A percentile compares a stretch with the other conserved stretches of the same genome.
Evolutionary conservation across 2,797 vertebrate species (phyloP).

Genomic region (Gymnopithys bicolor): DNA sequence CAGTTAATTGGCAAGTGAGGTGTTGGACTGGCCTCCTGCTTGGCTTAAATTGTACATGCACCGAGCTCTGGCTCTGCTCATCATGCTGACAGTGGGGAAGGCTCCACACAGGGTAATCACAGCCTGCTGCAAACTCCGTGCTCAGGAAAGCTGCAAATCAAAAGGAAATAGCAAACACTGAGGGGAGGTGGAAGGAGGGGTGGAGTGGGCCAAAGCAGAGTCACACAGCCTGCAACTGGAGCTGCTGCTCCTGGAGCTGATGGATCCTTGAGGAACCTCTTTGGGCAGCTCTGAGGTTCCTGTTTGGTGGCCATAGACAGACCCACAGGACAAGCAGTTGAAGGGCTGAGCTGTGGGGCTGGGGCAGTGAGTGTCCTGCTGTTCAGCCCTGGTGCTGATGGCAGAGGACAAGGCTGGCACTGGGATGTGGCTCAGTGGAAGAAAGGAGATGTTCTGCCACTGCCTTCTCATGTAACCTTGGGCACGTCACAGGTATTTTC

Average conservation of each 20-base stretch:
- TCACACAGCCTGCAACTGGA: not conserved
- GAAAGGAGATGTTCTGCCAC: not conserved
- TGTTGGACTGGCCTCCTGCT: slow-evolving; percentile 54
- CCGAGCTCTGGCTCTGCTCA: slow-evolving; percentile 22
- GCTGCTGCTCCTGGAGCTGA: not conserved
- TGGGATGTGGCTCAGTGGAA: not conserved
- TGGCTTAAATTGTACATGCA: slow-evolving; percentile 48
- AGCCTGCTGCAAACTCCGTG: slow-evolving; percentile 10
- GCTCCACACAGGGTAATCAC: slow-evolving; percentile 60
- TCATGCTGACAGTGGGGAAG: slow-evolving; percentile 66
- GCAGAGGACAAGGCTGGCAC: not conserved
- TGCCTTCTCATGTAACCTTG: not conserved
- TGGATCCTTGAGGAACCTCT: not conserved
- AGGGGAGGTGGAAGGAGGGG: not conserved
- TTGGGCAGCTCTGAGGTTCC: not conserved
- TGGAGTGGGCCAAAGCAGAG: not conserved
- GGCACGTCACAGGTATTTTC: not conserved
- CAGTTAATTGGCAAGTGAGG: slow-evolving; percentile 58
- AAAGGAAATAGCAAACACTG: slow-evolving; percentile 29
- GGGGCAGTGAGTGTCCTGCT: not conserved
- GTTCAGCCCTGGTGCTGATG: rapidly evolving
- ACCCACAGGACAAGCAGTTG: not conserved
- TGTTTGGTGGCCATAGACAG: not conserved
- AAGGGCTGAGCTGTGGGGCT: not conserved
- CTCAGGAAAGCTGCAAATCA: slow-evolving; percentile 58